Conservation (phyloP, 2,113 vertebrate species). For the Pedetes capensis region DNA sequence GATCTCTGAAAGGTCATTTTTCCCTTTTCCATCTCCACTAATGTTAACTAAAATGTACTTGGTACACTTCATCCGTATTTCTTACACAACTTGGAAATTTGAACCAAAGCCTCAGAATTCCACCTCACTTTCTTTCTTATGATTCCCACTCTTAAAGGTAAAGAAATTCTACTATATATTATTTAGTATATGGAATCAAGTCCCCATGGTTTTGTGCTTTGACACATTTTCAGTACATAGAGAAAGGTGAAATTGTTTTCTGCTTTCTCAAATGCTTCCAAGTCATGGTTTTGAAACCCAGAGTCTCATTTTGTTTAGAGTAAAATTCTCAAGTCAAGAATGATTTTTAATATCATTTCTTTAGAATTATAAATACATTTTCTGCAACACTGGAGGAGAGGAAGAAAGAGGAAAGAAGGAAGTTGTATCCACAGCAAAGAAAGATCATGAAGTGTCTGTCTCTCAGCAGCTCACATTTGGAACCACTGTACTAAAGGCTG, state of each 20-base stretch:
- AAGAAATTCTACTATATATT: neutral
- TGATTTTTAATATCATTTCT: neutral
- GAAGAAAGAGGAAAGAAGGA: neutral
- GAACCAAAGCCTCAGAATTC: conserved; percentile 34
- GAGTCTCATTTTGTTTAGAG: neutral
- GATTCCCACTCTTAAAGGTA: neutral
- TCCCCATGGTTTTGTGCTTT: conserved; percentile 9
- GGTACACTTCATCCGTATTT: neutral
- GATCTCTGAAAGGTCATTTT: neutral
- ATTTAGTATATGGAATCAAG: neutral
- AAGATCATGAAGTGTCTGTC: neutral
- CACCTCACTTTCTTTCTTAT: neutral
- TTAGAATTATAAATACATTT: neutral
- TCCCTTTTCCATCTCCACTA: neutral
- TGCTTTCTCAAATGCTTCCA: neutral
- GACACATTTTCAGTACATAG: neutral
- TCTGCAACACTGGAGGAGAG: neutral
- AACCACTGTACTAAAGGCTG: neutral
- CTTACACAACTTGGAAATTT: neutral
- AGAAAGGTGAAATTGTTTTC: conserved; percentile 41
- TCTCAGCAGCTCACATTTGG: neutral
- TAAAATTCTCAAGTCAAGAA: conserved; percentile 28
- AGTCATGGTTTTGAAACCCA: neutral
- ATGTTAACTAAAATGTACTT: neutral
- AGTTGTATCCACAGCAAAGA: neutral